phyloP scores from a whole-genome alignment of 2,797 vertebrate species.

The Limosa lapponica region DNA sequence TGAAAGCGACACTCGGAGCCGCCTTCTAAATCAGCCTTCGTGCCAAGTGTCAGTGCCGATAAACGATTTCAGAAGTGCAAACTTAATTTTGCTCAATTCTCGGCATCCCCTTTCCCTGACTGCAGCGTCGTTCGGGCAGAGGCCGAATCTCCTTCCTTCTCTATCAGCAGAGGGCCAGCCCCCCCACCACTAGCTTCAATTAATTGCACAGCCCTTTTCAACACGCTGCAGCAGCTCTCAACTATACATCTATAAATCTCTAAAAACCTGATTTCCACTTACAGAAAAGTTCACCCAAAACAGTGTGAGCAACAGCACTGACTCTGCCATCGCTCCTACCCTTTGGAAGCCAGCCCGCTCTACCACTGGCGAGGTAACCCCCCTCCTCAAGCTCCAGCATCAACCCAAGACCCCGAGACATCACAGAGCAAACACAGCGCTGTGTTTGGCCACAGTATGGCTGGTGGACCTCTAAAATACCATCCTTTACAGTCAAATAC shows the following conservation, averaged over 20 bases:
- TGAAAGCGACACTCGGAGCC: rapidly evolving
- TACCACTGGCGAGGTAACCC: background rate
- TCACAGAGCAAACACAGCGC: rapidly evolving
- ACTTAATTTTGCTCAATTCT: rapidly evolving
- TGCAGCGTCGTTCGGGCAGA: rapidly evolving
- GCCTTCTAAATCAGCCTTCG: rapidly evolving
- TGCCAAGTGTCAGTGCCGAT: rapidly evolving
- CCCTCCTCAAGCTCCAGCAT: rapidly evolving
- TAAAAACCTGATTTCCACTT: background rate
- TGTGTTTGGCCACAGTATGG: rapidly evolving
- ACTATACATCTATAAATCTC: rapidly evolving
- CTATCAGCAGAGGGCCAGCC: background rate
- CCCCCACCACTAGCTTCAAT: background rate
- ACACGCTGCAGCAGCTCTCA: rapidly evolving
- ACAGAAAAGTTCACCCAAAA: background rate
- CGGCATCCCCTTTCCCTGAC: rapidly evolving
- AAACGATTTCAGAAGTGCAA: rapidly evolving
- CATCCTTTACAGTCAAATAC: background rate
- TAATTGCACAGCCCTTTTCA: background rate
- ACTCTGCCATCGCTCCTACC: background rate
- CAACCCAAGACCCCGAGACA: rapidly evolving
- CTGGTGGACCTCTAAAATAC: rapidly evolving
- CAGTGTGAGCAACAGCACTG: rapidly evolving
- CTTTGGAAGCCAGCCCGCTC: background rate
- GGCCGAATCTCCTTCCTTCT: too few relatives aligned